Conservation (phyloP, 2,113 vertebrate species). For the Osmerus mordax region DNA sequence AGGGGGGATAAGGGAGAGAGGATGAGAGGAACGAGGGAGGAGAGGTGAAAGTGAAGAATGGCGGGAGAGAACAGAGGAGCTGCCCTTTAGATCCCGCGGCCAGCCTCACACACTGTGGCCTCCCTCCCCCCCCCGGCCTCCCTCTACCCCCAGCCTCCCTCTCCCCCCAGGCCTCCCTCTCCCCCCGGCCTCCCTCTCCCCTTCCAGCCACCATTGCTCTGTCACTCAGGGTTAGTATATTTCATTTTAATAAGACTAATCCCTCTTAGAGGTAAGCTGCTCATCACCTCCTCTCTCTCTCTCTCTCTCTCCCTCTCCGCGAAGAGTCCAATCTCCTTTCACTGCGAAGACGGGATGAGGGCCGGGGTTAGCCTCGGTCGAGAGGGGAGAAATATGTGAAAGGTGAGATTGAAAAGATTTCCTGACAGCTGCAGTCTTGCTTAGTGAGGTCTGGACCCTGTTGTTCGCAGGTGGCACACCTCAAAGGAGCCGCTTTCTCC, state of each 20-base stretch:
- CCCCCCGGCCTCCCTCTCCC: constrained; percentile 26
- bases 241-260: constrained; percentile 74
- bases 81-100: constrained; percentile 54
- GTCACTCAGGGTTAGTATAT: constrained; percentile 70
- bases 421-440: constrained; percentile 45
- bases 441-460: constrained; percentile 38
- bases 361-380: constrained; percentile 49
- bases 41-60: constrained; percentile 68
- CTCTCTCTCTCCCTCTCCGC: constrained; percentile 14
- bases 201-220: constrained; percentile 62
- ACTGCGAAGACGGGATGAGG: constrained; percentile 54
- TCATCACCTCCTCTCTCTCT: constrained; percentile 53
- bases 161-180: background rate
- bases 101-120: constrained; percentile 41
- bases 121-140: background rate
- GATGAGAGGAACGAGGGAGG: constrained; percentile 38
- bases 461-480: constrained; percentile 53
- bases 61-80: constrained; percentile 50
- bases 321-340: constrained; percentile 58
- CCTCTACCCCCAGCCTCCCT: constrained; percentile 11
- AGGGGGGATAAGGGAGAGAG: constrained; percentile 17
- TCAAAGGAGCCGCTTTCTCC: constrained; percentile 20
- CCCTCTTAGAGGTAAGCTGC: constrained; percentile 64
- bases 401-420: constrained; percentile 59
- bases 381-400: constrained; percentile 65